Evolutionary conservation across 2,113 vertebrate species (phyloP), one percentile per base, ranked within the genome.

Genomic region (Nasalis larvatus): DNA sequence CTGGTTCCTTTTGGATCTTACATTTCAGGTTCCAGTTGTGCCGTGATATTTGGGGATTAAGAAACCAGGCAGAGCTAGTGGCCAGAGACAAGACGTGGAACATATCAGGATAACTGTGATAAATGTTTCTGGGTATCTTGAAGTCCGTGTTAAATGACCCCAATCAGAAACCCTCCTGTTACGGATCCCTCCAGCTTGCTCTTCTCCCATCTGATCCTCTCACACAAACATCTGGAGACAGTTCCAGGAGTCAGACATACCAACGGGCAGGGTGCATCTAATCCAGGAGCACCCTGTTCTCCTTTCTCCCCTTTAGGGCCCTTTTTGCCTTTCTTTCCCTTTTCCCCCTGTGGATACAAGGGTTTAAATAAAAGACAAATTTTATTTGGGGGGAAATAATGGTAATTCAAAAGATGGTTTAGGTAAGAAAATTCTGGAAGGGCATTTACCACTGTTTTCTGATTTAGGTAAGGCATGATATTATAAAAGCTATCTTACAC

Each of bases 271-370:
- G 99, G 99, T 99, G 99, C 99, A 99, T 99, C 99, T 99, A 99
- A 99, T 99, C 99, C 99, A 98, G 99, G 99, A 98, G 99, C 99
- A 99, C 99, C 99, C 99, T 99, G 99, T 99, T 99, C 99, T 99
- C 99, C 99, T 99, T 99, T 99, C 99, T 99, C 99, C 99, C 99
- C 99, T 99, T 99, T 99, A 99, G 99, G 99, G 99, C 99, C 99
- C 99, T 99, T 99, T 99, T 99, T 99, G 99, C 99, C 99, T 99
- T 99, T 99, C 99, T 99, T 99, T 99, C 99, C 99, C 99, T 99
- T 99, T 99, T 99, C 99, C 99, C 99, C 99, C 99, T 99, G 99
- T 99, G 99, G 98, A 99, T 99, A 99, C 99, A 99, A 99, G 47
- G 98, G 99, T 99, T 99, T 98, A 99, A 98, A 99, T 99, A 99